Evolutionary conservation across 2,888 invertebrate genomes (phyloP).

Genomic region (Drosophila subsilvestris): DNA sequence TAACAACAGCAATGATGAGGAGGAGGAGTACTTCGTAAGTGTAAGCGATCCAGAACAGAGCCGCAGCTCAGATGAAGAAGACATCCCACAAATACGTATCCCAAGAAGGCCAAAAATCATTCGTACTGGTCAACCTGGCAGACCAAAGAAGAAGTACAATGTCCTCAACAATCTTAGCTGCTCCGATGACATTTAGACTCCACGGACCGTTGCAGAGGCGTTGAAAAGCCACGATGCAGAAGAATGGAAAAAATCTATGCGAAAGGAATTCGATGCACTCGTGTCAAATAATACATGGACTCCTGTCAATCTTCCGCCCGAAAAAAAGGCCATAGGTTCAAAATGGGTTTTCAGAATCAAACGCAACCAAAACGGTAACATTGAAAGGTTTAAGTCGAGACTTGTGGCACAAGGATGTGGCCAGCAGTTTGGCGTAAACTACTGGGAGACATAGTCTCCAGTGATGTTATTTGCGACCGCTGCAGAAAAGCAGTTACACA

Average conservation of each 20-base stretch:
- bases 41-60: slow-evolving; percentile 7
- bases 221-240: slow-evolving; percentile 27
- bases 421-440: slow-evolving; percentile 2
- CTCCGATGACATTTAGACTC: slow-evolving; percentile 27
- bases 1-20: slow-evolving; percentile 5
- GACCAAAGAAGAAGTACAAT: slow-evolving; percentile 46
- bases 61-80: too few species aligned
- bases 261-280: slow-evolving; percentile 7
- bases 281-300: too few species aligned
- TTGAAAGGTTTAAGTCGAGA: not conserved
- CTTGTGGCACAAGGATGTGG: not conserved
- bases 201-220: slow-evolving; percentile 39
- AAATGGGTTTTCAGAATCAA: too few species aligned
- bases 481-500: not conserved
- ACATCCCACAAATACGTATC: not conserved
- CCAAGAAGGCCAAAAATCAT: slow-evolving; percentile 30
- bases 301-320: too few species aligned
- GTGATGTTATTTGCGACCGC: too few species aligned
- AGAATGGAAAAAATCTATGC: slow-evolving; percentile 44
- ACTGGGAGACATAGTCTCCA: slow-evolving; percentile 1
- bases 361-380: not conserved
- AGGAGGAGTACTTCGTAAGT: slow-evolving; percentile 9
- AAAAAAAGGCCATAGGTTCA: too few species aligned
- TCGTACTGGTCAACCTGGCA: slow-evolving; percentile 25
- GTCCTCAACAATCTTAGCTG: slow-evolving; percentile 21